phyloP scores from a whole-genome alignment of 2,797 vertebrate genomes.

The Lepilemur septentrionalis region DNA sequence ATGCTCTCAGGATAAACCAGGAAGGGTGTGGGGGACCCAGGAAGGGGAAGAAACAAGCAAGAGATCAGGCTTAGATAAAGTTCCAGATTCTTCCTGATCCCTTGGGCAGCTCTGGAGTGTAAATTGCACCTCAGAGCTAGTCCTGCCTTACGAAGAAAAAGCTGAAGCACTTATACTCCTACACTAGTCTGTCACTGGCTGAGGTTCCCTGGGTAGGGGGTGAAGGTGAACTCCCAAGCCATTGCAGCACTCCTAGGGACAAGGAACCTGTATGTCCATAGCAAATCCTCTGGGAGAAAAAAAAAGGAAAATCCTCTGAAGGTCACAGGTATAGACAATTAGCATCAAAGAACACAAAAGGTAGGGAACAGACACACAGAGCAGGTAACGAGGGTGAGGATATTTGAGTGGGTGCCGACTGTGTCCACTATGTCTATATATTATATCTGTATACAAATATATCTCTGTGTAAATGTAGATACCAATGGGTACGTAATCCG shows the following conservation, averaged over 20 bases:
- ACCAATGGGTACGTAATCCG: too few relatives aligned
- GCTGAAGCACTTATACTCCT: not conserved
- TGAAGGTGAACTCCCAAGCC: not conserved
- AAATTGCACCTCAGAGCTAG: not conserved
- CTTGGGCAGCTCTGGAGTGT: not conserved
- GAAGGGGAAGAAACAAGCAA: not conserved
- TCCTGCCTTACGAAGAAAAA: not conserved
- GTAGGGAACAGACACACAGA: not conserved
- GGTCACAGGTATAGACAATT: not conserved
- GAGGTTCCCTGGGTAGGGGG: not conserved
- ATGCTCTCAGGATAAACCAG: not conserved
- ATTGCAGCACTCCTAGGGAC: fast-evolving
- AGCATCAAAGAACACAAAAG: not conserved
- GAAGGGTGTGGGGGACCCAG: not conserved
- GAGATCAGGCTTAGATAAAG: not conserved
- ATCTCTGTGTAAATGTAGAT: too few relatives aligned
- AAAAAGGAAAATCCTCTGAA: not conserved
- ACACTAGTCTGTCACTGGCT: not conserved
- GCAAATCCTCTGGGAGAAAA: not conserved
- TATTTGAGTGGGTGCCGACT: too few relatives aligned
- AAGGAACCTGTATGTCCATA: not conserved
- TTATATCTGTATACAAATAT: not conserved
- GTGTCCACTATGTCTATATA: not conserved
- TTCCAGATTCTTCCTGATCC: not conserved
- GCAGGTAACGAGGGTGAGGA: not conserved